phyloP scores from a whole-genome alignment of 2,888 invertebrate genomes.

The Odontocerum albicorne region DNA sequence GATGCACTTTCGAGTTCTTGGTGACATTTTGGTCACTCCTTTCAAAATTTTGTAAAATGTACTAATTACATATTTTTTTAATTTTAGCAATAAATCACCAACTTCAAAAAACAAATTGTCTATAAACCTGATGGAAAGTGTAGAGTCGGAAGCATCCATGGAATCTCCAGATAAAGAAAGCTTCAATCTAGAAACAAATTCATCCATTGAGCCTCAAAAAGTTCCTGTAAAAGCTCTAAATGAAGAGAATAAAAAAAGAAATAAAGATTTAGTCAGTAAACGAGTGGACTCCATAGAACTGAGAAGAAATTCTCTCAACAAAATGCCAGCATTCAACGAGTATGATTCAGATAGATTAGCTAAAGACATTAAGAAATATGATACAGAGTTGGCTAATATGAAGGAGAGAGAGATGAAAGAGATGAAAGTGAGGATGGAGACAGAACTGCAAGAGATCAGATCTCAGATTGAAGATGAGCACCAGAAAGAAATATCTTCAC shows the following conservation, averaged over 20 bases:
- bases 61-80: not conserved
- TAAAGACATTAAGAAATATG: constrained; percentile 57
- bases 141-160: constrained; percentile 56
- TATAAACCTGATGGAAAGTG: constrained; percentile 57
- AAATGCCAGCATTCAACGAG: constrained; percentile 27
- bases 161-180: constrained; percentile 43
- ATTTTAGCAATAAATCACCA: constrained; percentile 23
- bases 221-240: constrained; percentile 18
- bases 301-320: constrained; percentile 28
- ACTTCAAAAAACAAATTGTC: constrained; percentile 52
- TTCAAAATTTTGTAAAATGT: too few species aligned
- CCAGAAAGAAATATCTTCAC: constrained; percentile 44
- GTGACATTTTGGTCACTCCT: too few species aligned
- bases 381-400: constrained; percentile 59
- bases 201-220: constrained; percentile 14
- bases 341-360: constrained; percentile 43
- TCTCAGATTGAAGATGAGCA: constrained; percentile 56
- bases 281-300: constrained; percentile 11
- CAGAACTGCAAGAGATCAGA: constrained; percentile 52
- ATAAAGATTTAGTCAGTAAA: constrained; percentile 34
- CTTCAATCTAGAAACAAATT: constrained; percentile 9
- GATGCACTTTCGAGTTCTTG: too few species aligned
- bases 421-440: constrained; percentile 44
- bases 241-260: constrained; percentile 35
- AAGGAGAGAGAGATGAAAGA: constrained; percentile 56